A percentile compares a stretch with the other conserved stretches of the same genome.
phyloP scores from a whole-genome alignment of 2,797 vertebrate species.

The Hippoglossus hippoglossus region DNA sequence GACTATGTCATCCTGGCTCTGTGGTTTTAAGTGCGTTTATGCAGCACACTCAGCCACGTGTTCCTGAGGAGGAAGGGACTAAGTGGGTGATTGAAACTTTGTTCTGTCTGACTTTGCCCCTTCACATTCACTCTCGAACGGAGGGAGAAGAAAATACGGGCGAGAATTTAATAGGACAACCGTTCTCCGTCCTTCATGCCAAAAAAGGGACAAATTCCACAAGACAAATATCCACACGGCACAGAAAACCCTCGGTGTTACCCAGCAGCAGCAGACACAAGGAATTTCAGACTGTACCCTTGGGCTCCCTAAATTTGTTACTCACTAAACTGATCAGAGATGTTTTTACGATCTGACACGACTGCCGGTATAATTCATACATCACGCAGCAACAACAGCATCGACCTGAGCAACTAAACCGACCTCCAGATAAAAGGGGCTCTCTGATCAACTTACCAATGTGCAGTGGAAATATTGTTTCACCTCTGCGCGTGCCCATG shows the following conservation, averaged over 20 bases:
- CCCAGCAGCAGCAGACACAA: conserved; percentile 53
- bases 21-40: conserved; percentile 38
- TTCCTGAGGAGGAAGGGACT: conserved; percentile 20
- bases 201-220: conserved; percentile 60
- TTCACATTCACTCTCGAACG: conserved; percentile 10
- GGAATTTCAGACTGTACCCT: conserved; percentile 58
- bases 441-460: conserved; percentile 41
- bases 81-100: conserved; percentile 29
- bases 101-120: conserved; percentile 12
- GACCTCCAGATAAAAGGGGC: conserved; percentile 51
- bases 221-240: conserved; percentile 64
- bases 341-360: conserved; percentile 62
- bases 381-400: conserved; percentile 37
- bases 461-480: conserved; percentile 7
- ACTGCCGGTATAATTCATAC: conserved; percentile 49
- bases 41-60: conserved; percentile 12
- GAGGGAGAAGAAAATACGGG: conserved; percentile 13
- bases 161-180: conserved; percentile 53
- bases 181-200: conserved; percentile 69
- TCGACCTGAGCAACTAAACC: background rate
- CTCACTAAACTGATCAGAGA: conserved; percentile 67
- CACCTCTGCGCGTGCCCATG: conserved; percentile 8
- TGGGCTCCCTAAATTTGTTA: conserved; percentile 66
- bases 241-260: conserved; percentile 44
- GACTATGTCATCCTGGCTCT: conserved; percentile 16